Base-by-base conservation (phyloP, 2,113 vertebrate species). In the Buteo buteo region DNA sequence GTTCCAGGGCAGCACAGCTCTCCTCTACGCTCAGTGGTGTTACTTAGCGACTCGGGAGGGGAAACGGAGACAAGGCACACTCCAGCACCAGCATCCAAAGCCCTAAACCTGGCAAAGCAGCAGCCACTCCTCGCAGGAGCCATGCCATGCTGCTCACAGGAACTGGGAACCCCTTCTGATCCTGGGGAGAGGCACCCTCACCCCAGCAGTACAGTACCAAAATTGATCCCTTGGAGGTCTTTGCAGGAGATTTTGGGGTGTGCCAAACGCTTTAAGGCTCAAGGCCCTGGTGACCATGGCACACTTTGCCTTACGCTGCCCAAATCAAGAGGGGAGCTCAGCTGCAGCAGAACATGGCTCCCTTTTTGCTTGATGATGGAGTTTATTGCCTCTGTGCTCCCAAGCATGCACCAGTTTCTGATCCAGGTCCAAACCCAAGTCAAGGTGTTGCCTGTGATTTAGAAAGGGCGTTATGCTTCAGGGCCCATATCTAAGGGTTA, bases 381-480 rank as follows among this genome's bases (percentile, higher is more conserved):
- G 87, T 93, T 86, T 85, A 93, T 44, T 83, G 78, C 78, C 45
- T 82, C 42, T 62, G 70, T 86, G 88, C 88, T 92, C 61, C 80
- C 80, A 84, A 94, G 92, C 88, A 86, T 88, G 70, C 84, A 87
- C 54, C 45, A 31, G 45, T 50, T 95, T 77, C 95, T 95, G 93
- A 82, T 88, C 59, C 64, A 94, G 38, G 77, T 90, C 96, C 82
- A 95, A 90, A 88, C 42, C 38, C 89, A 88, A 82, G 87, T 4
- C 93, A 91, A 90, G 89, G 89, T 90, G 58, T 77, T 29, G 8
- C 45, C 71, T 74, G 74, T 91, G 87, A 97, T 96, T 97, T 95
- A 95, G 78, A 59, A 90, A 90, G 74, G 71, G 74, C 25, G 17
- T 95, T 80, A 72, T 50, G 84, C 81, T 77, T 96, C 82, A 67